Evolutionary conservation across 2,113 vertebrate genomes (phyloP).

Genomic region (Tragelaphus buxtoni): DNA sequence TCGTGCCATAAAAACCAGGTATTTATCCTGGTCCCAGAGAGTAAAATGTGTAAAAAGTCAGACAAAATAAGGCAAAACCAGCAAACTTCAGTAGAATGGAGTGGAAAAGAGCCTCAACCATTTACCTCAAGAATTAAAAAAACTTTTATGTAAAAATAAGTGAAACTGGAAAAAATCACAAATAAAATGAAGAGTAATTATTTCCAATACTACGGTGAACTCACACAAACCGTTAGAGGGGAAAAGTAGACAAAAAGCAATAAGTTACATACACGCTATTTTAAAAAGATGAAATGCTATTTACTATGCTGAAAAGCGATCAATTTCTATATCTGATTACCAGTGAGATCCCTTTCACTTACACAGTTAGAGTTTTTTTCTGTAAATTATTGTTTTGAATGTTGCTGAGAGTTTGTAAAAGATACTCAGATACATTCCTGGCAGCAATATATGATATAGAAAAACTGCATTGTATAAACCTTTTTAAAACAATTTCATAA

Average conservation of each 20-base stretch:
- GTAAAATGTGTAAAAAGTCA: not conserved
- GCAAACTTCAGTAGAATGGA: not conserved
- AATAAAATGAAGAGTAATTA: not conserved
- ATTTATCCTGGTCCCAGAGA: slow-evolving; percentile 1
- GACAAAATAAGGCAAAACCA: not conserved
- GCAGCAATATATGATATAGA: not conserved
- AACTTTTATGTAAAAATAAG: not conserved
- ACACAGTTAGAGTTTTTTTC: not conserved
- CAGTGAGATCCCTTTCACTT: not conserved
- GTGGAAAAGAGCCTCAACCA: not conserved
- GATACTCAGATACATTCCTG: not conserved
- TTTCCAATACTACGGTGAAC: not conserved
- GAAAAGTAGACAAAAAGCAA: not conserved
- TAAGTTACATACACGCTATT: not conserved
- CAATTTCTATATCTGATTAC: not conserved
- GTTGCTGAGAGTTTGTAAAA: not conserved
- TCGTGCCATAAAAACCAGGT: not conserved
- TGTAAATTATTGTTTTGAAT: not conserved
- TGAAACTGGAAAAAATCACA: not conserved
- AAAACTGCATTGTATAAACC: not conserved
- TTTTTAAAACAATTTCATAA: not conserved
- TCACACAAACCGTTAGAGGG: not conserved
- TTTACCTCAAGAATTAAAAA: not conserved
- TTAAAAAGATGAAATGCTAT: not conserved
- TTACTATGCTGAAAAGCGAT: not conserved